Evolutionary conservation across 2,888 invertebrate species (phyloP).

Genomic region (Lamellibrachia columna): DNA sequence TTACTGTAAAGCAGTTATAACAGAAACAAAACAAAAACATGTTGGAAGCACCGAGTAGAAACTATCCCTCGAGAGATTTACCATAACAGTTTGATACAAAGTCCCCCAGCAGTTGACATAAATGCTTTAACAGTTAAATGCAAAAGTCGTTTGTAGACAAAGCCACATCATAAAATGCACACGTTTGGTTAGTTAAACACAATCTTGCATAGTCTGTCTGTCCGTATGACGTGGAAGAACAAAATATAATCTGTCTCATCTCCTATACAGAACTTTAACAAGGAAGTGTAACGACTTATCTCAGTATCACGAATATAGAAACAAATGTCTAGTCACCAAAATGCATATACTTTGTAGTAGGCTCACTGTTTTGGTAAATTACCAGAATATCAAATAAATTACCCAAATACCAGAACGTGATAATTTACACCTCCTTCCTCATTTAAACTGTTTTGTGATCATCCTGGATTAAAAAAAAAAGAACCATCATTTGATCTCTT

Average conservation of each 20-base stretch:
- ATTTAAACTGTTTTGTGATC: not conserved
- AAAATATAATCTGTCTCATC: not conserved
- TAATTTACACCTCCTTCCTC: not conserved
- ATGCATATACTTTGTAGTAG: not conserved
- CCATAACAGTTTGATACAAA: not conserved
- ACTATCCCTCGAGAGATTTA: not conserved
- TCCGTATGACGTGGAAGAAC: not conserved
- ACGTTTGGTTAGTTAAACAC: not conserved
- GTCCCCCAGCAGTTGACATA: not conserved
- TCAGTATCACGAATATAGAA: not conserved
- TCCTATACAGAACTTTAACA: not conserved
- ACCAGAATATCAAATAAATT: not conserved
- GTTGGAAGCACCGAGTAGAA: not conserved
- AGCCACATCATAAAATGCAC: not conserved
- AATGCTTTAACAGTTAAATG: slow-evolving; percentile 16
- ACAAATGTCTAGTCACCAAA: not conserved
- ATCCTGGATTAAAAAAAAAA: not conserved
- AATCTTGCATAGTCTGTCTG: not conserved
- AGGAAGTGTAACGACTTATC: not conserved
- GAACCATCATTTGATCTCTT: not conserved
- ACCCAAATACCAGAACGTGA: not conserved
- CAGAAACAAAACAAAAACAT: not conserved
- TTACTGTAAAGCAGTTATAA: not conserved
- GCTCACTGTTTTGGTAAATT: not conserved
- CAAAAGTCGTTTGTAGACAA: not conserved